Evolutionary conservation across 2,797 vertebrate species (phyloP).

Genomic region (Catamblyrhynchus diadema): DNA sequence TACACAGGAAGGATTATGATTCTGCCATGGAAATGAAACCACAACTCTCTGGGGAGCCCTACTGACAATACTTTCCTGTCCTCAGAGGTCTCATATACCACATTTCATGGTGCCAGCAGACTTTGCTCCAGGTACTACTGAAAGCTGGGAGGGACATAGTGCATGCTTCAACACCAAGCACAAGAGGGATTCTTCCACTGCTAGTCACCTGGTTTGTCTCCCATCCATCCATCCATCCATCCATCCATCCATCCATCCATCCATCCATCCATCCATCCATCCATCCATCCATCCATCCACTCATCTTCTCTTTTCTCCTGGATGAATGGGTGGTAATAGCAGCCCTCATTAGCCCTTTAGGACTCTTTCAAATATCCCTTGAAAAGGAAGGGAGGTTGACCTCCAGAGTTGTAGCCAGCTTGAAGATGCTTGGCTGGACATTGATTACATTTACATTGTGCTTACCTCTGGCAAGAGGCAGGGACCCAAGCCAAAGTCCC

Average conservation of each 20-base stretch:
- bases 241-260: neutral
- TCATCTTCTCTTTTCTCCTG: neutral
- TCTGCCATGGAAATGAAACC: neutral
- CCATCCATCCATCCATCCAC: rapidly evolving
- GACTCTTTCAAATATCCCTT: neutral
- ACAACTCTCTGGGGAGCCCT: neutral
- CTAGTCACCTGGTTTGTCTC: neutral
- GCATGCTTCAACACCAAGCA: neutral
- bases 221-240: rapidly evolving
- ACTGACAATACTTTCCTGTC: neutral
- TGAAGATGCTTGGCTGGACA: neutral
- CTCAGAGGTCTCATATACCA: neutral
- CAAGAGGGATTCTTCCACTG: neutral
- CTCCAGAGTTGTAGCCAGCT: neutral
- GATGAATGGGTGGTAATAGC: neutral
- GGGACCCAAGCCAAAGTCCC: neutral
- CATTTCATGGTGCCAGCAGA: neutral
- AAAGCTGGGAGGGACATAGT: neutral
- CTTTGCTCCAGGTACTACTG: neutral
- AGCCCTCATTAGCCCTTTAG: neutral
- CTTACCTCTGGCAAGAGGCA: neutral
- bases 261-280: rapidly evolving
- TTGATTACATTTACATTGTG: neutral
- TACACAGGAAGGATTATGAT: neutral
- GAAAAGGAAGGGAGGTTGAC: neutral